Conservation (phyloP, 2,888 invertebrate genomes). For the Lasius platythorax region DNA sequence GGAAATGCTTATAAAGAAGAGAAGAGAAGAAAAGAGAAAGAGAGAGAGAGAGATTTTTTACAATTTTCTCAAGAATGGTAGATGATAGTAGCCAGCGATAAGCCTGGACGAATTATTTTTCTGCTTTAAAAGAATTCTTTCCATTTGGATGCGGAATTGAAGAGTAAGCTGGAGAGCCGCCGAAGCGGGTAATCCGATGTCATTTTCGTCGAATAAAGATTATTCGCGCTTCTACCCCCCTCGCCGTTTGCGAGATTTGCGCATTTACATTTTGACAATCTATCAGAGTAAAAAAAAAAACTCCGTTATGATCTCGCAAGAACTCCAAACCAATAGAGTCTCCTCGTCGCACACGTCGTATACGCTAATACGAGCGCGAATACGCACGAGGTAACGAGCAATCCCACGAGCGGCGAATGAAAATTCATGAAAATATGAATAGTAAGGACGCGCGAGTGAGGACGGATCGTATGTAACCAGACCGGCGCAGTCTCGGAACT, state of each 20-base stretch:
- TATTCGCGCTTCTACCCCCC: constrained; percentile 27
- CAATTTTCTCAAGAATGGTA: neutral
- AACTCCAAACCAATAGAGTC: constrained; percentile 22
- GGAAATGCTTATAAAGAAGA: neutral
- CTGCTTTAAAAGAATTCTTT: constrained; percentile 40
- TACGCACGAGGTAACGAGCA: constrained; percentile 76
- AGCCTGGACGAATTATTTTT: neutral
- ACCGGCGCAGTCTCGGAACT: constrained; percentile 3
- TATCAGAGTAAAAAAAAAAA: constrained; percentile 25
- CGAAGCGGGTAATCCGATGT: constrained; percentile 44
- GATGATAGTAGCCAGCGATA: neutral
- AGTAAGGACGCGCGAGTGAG: constrained; percentile 72
- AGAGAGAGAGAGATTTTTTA: neutral
- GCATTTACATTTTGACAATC: constrained; percentile 55
- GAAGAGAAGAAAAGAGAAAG: neutral
- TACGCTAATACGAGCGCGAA: constrained; percentile 28
- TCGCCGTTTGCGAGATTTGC: constrained; percentile 24
- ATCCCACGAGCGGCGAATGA: constrained; percentile 75
- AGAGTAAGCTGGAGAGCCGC: constrained; percentile 20
- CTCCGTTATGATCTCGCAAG: neutral
- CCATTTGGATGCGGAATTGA: constrained; percentile 24
- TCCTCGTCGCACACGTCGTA: neutral
- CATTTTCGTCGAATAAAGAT: constrained; percentile 55
- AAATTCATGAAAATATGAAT: constrained; percentile 85
- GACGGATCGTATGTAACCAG: neutral